Evolutionary conservation across 2,113 vertebrate genomes (phyloP), one percentile per base, ranked within the genome.

Genomic region (Rhinichthys klamathensis): DNA sequence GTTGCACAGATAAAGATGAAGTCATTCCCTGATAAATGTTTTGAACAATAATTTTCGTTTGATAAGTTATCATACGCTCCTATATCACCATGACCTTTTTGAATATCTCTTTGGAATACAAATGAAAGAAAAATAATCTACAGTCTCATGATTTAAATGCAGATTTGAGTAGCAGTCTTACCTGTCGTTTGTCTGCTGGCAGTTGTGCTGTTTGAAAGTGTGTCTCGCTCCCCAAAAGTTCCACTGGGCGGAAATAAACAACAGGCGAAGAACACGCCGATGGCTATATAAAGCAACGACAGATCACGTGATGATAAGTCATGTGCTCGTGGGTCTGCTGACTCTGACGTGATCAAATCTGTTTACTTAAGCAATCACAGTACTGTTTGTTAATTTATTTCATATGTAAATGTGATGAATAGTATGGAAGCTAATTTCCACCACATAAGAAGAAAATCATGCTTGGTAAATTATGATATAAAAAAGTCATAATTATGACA

Each of bases 321-420:
- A 87, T 83, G 80, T 87, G 80, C 46, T 18, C 18, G 4, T 15
- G 12, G 27, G 54, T 83, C 85, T 69, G 32, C 65, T 83, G 85
- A 87, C 80, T 30, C 73, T 69, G 73, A 83, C 80, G 80, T 87
- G 80, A 87, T 83, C n/a, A 25, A 69, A 83, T 65, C 49, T 46
- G 18, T 54, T 81, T 2, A 3, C 7, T 69, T 54, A 44, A 54
- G 63, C 54, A 70, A n/a, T 82, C 63, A 4, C 7, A 13, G 79
- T 51, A 35, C 80, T 70, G 11, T 23, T n/a, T 67, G 51, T 60
- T 60, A 5, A 60, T 81, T 49, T 54, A 0, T n/a, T 25, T 82
- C 1, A n/a, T 12, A 21, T 46, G 58, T 27, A 80, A 65, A 46
- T 60, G 23, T 61, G 8, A 61, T 79, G 1, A 60, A 61, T 41